Conservation (phyloP, 2,888 invertebrate genomes). For the Hoplodrina blanda region DNA sequence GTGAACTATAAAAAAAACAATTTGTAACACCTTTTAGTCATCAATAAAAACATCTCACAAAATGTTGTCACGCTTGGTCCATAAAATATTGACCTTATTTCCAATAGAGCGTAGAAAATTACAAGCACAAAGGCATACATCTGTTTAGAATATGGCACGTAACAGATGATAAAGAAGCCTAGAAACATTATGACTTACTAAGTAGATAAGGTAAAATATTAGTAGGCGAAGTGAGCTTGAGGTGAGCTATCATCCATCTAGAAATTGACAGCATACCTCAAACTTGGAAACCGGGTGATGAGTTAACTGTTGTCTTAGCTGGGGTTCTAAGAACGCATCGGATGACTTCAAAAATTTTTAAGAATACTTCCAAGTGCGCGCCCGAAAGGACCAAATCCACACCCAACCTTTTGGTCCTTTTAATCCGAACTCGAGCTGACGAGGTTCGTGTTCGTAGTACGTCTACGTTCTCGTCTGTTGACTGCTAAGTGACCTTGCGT, state of each 20-base stretch:
- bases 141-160: conserved; percentile 23
- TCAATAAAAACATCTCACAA: not conserved
- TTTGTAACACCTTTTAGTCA: not conserved
- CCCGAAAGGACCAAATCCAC: not conserved
- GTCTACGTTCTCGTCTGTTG: not conserved
- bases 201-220: not conserved
- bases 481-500: conserved; percentile 15
- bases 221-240: too few relatives aligned
- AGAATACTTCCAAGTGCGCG: not conserved
- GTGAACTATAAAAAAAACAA: not conserved
- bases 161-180: conserved; percentile 14
- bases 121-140: conserved; percentile 2
- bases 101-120: conserved; percentile 9
- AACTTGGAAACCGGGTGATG: too few relatives aligned
- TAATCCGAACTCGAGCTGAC: not conserved
- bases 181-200: not conserved
- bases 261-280: too few relatives aligned
- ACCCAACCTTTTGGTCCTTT: conserved; percentile 3
- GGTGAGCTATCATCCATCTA: too few relatives aligned
- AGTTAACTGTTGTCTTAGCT: too few relatives aligned
- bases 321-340: not conserved
- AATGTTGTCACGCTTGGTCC: not conserved
- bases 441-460: not conserved
- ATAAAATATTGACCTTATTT: conserved; percentile 29
- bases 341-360: not conserved